phyloP scores from a whole-genome alignment of 2,113 vertebrate species.

The Melospiza melodia region DNA sequence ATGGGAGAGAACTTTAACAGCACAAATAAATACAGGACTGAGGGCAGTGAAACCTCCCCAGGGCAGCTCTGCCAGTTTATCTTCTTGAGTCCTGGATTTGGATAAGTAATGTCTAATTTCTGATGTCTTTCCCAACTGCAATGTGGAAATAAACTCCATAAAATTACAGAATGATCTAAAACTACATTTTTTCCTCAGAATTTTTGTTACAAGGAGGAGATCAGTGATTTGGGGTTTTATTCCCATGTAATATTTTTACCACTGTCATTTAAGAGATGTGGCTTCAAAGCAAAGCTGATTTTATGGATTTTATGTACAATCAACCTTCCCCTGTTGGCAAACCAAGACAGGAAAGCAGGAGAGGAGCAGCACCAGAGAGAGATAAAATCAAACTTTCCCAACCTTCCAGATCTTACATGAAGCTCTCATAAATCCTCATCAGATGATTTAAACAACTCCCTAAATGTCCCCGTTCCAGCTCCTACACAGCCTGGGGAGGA shows the following conservation, averaged over 20 bases:
- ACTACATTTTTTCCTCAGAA: neutral
- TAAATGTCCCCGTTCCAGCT: neutral
- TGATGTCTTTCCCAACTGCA: neutral
- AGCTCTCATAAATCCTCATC: neutral
- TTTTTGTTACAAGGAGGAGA: neutral
- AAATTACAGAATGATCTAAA: neutral
- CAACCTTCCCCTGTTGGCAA: neutral
- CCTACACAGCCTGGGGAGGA: neutral
- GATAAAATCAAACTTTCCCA: neutral
- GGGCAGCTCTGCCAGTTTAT: neutral
- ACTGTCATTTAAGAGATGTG: neutral
- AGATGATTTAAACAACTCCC: neutral
- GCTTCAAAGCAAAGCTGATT: neutral
- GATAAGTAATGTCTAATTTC: neutral
- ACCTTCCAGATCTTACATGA: neutral
- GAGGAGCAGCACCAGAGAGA: neutral
- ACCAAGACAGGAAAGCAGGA: neutral
- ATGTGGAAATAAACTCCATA: neutral
- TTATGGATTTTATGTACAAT: neutral
- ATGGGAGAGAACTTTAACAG: neutral
- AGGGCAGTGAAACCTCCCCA: neutral
- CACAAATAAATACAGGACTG: neutral
- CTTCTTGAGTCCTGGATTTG: rapidly evolving
- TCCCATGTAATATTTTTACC: neutral
- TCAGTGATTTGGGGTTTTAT: neutral